These are phyloP conservation scores for Archilochus colubris DNA, from an alignment of 2,113 vertebrate genomes.

Conservation along the genomic window DNA sequence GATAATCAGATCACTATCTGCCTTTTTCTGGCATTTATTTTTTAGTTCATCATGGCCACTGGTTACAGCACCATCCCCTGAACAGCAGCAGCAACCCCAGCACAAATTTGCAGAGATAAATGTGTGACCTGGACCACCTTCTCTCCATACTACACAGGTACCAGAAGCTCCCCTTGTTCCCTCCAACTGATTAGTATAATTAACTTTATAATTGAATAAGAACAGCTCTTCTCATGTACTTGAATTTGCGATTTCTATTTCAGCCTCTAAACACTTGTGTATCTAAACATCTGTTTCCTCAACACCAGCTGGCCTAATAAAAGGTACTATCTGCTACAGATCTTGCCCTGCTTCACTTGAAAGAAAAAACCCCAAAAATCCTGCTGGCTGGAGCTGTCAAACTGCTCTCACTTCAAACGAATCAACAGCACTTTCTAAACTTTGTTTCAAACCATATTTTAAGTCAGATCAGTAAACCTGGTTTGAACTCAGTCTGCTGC, in stretches of 20 bases:
- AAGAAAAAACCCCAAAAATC: not conserved
- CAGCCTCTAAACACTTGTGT: not conserved
- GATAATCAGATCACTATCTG: not conserved
- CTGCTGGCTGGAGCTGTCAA: not conserved
- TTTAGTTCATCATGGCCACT: not conserved
- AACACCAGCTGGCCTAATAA: conserved; percentile 43
- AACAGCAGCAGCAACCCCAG: not conserved
- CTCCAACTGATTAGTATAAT: not conserved
- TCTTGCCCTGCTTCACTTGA: not conserved
- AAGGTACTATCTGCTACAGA: not conserved
- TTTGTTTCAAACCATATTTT: not conserved
- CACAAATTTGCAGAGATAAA: not conserved
- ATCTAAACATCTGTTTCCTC: conserved; percentile 41
- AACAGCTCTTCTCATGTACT: not conserved
- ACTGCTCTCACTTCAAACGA: not conserved
- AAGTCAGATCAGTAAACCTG: not conserved
- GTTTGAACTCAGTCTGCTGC: not conserved
- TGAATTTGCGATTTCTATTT: not conserved
- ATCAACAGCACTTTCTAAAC: not conserved
- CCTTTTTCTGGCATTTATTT: not conserved
- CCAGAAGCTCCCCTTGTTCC: not conserved
- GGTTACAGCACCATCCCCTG: not conserved
- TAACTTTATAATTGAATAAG: not conserved
- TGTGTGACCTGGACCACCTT: not conserved
- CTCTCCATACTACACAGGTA: not conserved